Conservation (phyloP, 2,888 invertebrate genomes). For the Plusia festucae region DNA sequence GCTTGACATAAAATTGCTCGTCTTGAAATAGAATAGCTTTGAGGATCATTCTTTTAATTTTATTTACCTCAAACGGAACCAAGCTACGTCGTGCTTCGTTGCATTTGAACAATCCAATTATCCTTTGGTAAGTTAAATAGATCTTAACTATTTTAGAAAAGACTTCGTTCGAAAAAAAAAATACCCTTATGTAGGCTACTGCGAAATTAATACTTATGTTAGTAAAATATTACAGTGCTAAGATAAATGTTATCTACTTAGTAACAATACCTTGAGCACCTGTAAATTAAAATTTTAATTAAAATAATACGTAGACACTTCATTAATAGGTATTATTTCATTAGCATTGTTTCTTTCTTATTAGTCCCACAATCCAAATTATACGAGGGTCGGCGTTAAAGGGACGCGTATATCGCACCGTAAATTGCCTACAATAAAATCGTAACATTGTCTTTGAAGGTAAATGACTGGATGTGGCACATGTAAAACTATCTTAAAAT, state of each 20-base stretch:
- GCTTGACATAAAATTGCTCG: background rate
- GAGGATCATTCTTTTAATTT: constrained; percentile 7
- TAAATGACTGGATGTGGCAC: constrained; percentile 63
- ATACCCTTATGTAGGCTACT: background rate
- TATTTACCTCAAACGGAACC: constrained; percentile 9
- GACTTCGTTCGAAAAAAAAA: background rate
- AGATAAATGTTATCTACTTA: constrained; percentile 14
- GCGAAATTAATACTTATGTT: background rate
- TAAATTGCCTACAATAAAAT: constrained; percentile 87
- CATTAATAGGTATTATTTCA: constrained; percentile 76
- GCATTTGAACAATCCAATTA: constrained; percentile 10
- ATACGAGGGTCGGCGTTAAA: constrained; percentile 82
- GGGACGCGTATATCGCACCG: constrained; percentile 81
- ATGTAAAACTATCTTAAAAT: background rate
- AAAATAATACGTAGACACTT: constrained; percentile 63
- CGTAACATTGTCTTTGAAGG: constrained; percentile 69
- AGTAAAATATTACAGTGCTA: background rate
- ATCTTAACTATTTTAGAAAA: constrained; percentile 4
- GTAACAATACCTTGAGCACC: constrained; percentile 46
- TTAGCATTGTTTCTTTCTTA: constrained; percentile 81
- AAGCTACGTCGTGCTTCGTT: constrained; percentile 7
- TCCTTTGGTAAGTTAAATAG: constrained; percentile 5
- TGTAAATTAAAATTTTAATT: constrained; percentile 59
- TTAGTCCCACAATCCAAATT: constrained; percentile 81
- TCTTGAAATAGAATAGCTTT: constrained; percentile 5